phyloP scores from a whole-genome alignment of 2,888 invertebrate species.

The Cremastinae sp. region DNA sequence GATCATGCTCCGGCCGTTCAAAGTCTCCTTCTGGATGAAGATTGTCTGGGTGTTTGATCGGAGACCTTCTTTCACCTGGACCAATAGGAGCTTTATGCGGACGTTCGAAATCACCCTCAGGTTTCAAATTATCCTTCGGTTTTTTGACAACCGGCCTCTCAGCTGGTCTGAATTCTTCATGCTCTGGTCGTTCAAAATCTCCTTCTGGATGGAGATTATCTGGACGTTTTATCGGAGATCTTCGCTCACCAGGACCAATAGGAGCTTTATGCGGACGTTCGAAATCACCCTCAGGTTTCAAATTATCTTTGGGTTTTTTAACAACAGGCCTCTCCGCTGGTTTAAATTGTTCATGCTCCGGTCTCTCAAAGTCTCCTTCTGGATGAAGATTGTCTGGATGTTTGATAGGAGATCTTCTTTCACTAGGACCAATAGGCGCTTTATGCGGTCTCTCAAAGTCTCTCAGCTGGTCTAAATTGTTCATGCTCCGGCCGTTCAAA shows the following conservation, averaged over 20 bases:
- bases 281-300: constrained; percentile 82
- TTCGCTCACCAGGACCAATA: constrained; percentile 65
- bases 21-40: constrained; percentile 82
- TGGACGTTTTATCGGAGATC: constrained; percentile 77
- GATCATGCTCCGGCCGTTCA: constrained; percentile 74
- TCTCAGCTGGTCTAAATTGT: constrained; percentile 79
- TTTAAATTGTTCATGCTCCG: constrained; percentile 76
- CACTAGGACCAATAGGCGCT: constrained; percentile 82
- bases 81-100: constrained; percentile 71
- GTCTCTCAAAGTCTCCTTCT: constrained; percentile 79
- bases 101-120: no score
- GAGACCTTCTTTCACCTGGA: constrained; percentile 72
- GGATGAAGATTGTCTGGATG: constrained; percentile 79
- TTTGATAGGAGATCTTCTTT: constrained; percentile 82
- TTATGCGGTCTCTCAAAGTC: constrained; percentile 83
- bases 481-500: constrained; percentile 77
- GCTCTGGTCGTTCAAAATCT: constrained; percentile 81
- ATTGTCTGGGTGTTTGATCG: constrained; percentile 82
- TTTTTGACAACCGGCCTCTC: constrained; percentile 59
- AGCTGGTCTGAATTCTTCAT: constrained; percentile 71
- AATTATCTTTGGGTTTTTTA: constrained; percentile 82
- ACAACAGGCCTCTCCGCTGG: constrained; percentile 79
- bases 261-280: constrained; percentile 80
- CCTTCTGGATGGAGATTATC: constrained; percentile 83
- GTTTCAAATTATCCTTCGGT: constrained; percentile 74